A percentile compares a stretch with the other conserved stretches of the same genome.
These are phyloP conservation scores for Drosophila quinaria DNA, from an alignment of 2,888 invertebrate genomes.

Conservation along the genomic window DNA sequence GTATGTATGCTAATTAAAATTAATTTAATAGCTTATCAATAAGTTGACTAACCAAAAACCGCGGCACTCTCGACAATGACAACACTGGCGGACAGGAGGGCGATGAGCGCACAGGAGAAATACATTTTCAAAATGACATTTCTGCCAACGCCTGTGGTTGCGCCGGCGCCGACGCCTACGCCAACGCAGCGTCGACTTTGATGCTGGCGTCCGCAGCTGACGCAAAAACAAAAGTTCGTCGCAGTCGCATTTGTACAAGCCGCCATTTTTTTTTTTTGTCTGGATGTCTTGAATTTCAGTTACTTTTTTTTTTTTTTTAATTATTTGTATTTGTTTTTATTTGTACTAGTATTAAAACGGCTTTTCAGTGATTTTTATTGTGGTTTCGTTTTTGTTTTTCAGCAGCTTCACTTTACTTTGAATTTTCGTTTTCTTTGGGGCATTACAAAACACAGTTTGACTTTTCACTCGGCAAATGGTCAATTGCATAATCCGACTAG, in stretches of 20 bases:
- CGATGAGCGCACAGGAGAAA: slow-evolving; percentile 74
- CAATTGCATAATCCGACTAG: slow-evolving; percentile 54
- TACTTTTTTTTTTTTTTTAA: slow-evolving; percentile 24
- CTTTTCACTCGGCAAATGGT: slow-evolving; percentile 46
- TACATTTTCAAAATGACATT: slow-evolving; percentile 72
- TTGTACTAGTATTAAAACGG: slow-evolving; percentile 57
- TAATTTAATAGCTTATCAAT: slow-evolving; percentile 16
- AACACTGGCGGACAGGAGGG: slow-evolving; percentile 74
- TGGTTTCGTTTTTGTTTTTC: slow-evolving; percentile 29
- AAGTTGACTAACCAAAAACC: slow-evolving; percentile 82
- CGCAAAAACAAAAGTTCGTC: slow-evolving; percentile 46
- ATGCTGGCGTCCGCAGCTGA: slow-evolving; percentile 59
- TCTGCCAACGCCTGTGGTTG: slow-evolving; percentile 33
- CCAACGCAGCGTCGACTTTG: slow-evolving; percentile 57
- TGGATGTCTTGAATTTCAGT: slow-evolving; percentile 54
- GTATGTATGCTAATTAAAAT: too few relatives aligned
- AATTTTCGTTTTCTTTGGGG: slow-evolving; percentile 55
- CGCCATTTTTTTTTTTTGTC: slow-evolving; percentile 67
- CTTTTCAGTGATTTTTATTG: slow-evolving; percentile 57
- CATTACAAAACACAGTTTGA: slow-evolving; percentile 51
- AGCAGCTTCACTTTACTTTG: slow-evolving; percentile 53
- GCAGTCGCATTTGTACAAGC: slow-evolving; percentile 39
- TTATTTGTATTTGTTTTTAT: slow-evolving; percentile 28
- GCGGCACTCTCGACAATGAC: slow-evolving; percentile 82
- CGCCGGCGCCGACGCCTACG: slow-evolving; percentile 45